Evolutionary conservation across 2,888 invertebrate genomes (phyloP).

Genomic region (Auanema sp.): DNA sequence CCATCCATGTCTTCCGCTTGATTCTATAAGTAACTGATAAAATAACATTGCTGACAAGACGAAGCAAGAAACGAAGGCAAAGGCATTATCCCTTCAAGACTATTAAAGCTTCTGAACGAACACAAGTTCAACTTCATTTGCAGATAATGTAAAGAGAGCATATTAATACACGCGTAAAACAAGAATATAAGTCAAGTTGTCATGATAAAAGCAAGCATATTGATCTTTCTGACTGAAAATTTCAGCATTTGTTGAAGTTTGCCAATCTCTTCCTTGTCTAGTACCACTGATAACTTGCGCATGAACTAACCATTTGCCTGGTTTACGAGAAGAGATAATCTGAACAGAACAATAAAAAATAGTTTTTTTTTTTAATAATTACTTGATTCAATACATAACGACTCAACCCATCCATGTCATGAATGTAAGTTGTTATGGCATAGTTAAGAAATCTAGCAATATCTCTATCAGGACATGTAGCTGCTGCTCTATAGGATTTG

Average conservation of each 20-base stretch:
- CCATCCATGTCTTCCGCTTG: too few species aligned
- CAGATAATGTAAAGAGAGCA: too few species aligned
- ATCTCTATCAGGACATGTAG: slow-evolving; percentile 13
- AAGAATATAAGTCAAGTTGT: slow-evolving; percentile 37
- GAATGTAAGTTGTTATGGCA: slow-evolving; percentile 27
- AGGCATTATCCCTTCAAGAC: too few species aligned
- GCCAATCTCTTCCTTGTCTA: slow-evolving; percentile 38
- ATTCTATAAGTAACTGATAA: too few species aligned
- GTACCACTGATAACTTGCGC: slow-evolving; percentile 38
- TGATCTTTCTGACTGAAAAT: slow-evolving; percentile 25
- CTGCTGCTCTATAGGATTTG: slow-evolving; percentile 13
- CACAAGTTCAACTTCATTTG: too few species aligned
- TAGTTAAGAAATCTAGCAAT: slow-evolving; percentile 16
- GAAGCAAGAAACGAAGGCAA: too few species aligned
- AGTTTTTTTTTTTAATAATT: background rate
- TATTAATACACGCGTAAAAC: slow-evolving; percentile 27
- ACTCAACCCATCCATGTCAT: slow-evolving; percentile 37
- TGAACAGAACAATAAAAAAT: too few species aligned
- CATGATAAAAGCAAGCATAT: slow-evolving; percentile 36
- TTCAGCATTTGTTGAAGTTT: slow-evolving; percentile 39
- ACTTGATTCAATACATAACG: slow-evolving; percentile 40
- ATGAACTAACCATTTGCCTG: slow-evolving; percentile 42
- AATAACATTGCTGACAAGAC: too few species aligned
- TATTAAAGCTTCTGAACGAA: too few species aligned
- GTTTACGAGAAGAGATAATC: slow-evolving; percentile 28